Evolutionary conservation across 2,113 vertebrate species (phyloP).

Genomic region (Dicerorhinus sumatrensis): DNA sequence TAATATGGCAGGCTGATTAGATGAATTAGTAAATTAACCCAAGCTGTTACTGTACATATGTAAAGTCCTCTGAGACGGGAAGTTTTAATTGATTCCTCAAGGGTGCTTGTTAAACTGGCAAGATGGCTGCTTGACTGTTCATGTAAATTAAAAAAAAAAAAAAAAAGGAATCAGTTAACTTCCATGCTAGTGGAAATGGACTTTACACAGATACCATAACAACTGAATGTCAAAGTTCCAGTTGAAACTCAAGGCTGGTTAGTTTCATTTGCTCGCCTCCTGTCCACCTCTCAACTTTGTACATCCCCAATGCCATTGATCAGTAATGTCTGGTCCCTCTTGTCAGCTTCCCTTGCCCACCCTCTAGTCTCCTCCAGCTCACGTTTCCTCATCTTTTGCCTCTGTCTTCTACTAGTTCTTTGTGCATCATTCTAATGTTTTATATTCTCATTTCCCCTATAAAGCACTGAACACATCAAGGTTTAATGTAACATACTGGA

Average conservation of each 20-base stretch:
- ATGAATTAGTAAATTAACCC: conserved; percentile 81
- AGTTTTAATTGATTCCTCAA: conserved; percentile 75
- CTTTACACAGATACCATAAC: not conserved
- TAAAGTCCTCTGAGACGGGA: conserved; percentile 68
- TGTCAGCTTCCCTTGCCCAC: not conserved
- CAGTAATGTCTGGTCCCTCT: accelerated
- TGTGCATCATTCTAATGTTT: not conserved
- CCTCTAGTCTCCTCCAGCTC: not conserved
- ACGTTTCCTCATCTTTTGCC: not conserved
- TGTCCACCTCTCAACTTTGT: not conserved
- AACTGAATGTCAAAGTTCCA: not conserved
- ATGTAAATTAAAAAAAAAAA: conserved; percentile 74
- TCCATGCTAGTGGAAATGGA: not conserved
- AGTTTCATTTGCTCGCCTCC: not conserved
- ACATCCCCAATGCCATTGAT: not conserved
- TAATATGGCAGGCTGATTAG: conserved; percentile 81
- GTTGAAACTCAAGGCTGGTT: not conserved
- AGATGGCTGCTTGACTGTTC: conserved; percentile 75
- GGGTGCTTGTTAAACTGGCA: conserved; percentile 76
- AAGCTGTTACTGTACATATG: conserved; percentile 77
- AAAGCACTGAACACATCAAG: not conserved
- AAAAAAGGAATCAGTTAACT: not conserved
- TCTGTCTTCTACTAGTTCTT: not conserved
- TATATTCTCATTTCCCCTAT: not conserved
- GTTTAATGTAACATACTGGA: not conserved